Conservation (phyloP, 2,888 invertebrate genomes). For the Apamea crenata region DNA sequence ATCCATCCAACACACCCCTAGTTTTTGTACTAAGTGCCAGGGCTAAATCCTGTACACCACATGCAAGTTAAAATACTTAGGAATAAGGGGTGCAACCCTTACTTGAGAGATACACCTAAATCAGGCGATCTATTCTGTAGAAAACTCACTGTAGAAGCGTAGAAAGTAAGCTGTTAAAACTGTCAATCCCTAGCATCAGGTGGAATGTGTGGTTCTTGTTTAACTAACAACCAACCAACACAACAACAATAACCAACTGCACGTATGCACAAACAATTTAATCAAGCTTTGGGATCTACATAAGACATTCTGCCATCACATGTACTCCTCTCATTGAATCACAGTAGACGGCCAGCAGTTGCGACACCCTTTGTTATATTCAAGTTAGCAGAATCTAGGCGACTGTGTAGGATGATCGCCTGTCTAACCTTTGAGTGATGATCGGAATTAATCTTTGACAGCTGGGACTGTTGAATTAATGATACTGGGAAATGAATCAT, state of each 20-base stretch:
- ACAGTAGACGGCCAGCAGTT: constrained; percentile 48
- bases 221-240: no score
- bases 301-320: constrained; percentile 1
- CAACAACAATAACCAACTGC: neutral
- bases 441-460: constrained; percentile 42
- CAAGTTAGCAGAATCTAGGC: constrained; percentile 61
- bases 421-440: constrained; percentile 47
- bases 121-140: no score
- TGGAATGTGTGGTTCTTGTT: no score
- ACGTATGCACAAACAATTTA: neutral
- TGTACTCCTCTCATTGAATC: constrained; percentile 56
- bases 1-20: no score
- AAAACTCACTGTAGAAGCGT: no score
- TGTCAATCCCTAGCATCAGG: neutral
- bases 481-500: constrained; percentile 31
- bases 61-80: neutral
- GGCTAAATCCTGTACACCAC: neutral
- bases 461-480: constrained; percentile 19
- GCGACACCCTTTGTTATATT: constrained; percentile 61
- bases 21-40: neutral
- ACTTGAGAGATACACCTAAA: neutral
- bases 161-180: no score
- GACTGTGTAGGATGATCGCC: constrained; percentile 60
- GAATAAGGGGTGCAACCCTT: neutral
- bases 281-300: neutral